A percentile compares a stretch with the other conserved stretches of the same genome.
Evolutionary conservation across 2,888 invertebrate species (phyloP).

Genomic region (Cancer borealis): DNA sequence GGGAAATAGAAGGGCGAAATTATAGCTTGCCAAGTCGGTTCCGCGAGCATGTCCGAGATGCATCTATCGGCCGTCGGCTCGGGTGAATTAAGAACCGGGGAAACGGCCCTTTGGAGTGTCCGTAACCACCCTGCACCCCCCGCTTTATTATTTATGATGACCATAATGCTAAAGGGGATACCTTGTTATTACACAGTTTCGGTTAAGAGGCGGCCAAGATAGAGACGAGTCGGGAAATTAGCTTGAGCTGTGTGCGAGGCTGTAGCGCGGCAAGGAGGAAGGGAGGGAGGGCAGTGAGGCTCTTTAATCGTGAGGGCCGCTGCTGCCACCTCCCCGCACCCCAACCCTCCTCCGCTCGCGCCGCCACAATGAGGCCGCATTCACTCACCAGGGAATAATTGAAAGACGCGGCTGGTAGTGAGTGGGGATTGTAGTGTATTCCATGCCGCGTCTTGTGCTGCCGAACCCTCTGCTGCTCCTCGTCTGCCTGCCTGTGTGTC

Average conservation of each 20-base stretch:
- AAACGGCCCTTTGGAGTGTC: conserved; percentile 71
- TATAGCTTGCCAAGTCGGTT: conserved; percentile 8
- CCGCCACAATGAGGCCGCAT: conserved; percentile 34
- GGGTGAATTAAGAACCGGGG: conserved; percentile 73
- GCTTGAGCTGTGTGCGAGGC: conserved; percentile 42
- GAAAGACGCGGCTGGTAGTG: conserved; percentile 14
- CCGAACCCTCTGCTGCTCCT: neutral
- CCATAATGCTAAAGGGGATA: conserved; percentile 74
- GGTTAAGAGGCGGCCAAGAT: conserved; percentile 71
- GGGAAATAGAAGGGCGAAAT: conserved; percentile 35
- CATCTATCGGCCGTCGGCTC: conserved; percentile 70
- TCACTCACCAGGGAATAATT: conserved; percentile 42
- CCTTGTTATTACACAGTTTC: conserved; percentile 73
- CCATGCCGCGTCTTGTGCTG: conserved; percentile 35
- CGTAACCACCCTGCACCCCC: conserved; percentile 68
- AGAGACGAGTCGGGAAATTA: conserved; percentile 69
- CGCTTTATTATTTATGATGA: conserved; percentile 72
- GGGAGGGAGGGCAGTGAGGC: conserved; percentile 43
- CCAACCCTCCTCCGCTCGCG: neutral
- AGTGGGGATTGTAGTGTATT: conserved; percentile 44
- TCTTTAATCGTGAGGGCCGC: conserved; percentile 41
- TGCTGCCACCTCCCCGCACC: conserved; percentile 8
- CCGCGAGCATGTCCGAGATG: conserved; percentile 60
- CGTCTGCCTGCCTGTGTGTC: neutral
- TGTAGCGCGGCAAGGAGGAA: conserved; percentile 30